These are phyloP conservation scores for Blastobasis lacticolella DNA, from an alignment of 2,888 invertebrate genomes.

Conservation along the genomic window DNA sequence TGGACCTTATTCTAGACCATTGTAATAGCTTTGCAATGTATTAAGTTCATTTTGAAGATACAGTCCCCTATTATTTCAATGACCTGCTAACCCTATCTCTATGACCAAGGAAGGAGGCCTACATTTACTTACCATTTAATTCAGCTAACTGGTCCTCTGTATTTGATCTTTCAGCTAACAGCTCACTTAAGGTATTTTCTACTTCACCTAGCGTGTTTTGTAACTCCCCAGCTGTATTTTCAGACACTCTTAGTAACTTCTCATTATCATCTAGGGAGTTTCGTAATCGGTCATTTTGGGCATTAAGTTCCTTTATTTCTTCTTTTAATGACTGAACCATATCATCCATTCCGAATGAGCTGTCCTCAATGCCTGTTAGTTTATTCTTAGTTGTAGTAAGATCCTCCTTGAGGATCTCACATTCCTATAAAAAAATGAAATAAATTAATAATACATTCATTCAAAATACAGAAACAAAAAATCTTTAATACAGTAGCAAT, in stretches of 20 bases:
- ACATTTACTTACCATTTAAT: slow-evolving; percentile 44
- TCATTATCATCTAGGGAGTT: slow-evolving; percentile 78
- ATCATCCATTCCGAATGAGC: slow-evolving; percentile 81
- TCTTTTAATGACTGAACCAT: slow-evolving; percentile 79
- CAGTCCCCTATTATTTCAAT: no score
- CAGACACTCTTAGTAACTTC: slow-evolving; percentile 76
- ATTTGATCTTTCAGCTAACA: slow-evolving; percentile 56
- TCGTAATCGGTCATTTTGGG: slow-evolving; percentile 78
- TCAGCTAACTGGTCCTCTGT: slow-evolving; percentile 68
- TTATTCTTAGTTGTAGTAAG: slow-evolving; percentile 73
- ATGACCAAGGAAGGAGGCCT: no score
- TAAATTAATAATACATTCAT: neutral
- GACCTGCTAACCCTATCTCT: no score
- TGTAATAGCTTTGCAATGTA: no score
- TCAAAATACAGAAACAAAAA: neutral
- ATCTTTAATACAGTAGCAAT: neutral
- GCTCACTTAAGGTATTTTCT: slow-evolving; percentile 82
- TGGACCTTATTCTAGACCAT: no score
- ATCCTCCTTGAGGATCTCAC: slow-evolving; percentile 78
- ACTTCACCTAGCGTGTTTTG: slow-evolving; percentile 83
- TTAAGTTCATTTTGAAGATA: no score
- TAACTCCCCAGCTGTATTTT: slow-evolving; percentile 86
- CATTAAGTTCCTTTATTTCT: slow-evolving; percentile 74
- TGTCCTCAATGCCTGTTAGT: slow-evolving; percentile 79
- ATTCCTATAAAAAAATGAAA: slow-evolving; percentile 66